Base-by-base conservation (phyloP, 2,797 vertebrate species). In the Erethizon dorsatum region DNA sequence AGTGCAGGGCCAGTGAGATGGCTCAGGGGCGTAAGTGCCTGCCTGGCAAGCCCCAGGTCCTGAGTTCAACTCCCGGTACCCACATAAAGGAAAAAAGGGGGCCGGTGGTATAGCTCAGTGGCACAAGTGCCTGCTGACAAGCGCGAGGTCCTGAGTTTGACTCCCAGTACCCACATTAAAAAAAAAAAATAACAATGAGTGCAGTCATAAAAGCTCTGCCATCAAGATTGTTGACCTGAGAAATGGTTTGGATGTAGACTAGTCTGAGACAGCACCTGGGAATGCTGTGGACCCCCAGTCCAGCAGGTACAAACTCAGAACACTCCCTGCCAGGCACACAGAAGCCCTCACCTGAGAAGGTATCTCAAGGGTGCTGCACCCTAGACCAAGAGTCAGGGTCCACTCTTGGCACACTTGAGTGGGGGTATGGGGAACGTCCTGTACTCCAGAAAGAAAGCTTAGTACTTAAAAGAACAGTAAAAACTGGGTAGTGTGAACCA, bases 371-470 rank as follows among this genome's bases (percentile, higher is more conserved):
- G 5, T 63, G 52, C 17, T 91, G 75, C 28, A 28, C 57, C 90
- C 83, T 52, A 77, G 28, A 87, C 59, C 22, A 15, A 83, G 85
- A 65, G n/a, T 67, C 85, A 57, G 3, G 41, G 15, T 54, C 5
- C 28, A 11, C 41, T 59, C 14, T 75, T 14, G 45, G 67, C 28
- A n/a, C 69, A 47, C n/a, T 54, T 77, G 54, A 65, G 7, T 47
- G 13, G 77, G 26, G 37, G 63, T 6, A 28, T 0, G 4, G 22
- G 52, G 65, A 67, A 79, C 33, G 37, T 28, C 79, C 57, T 18
- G 17, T 28, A 45, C n/a, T 83, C 54, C n/a, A 47, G 69, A n/a
- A 82, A 90, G 87, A 90, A 96, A 87, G n/a, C 12, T 54, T 59
- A 69, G 45, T 12, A 13, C 45, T 87, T 41, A 67, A 61, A 87